phyloP scores from a whole-genome alignment of 2,888 invertebrate species.

The Apeira syringaria region DNA sequence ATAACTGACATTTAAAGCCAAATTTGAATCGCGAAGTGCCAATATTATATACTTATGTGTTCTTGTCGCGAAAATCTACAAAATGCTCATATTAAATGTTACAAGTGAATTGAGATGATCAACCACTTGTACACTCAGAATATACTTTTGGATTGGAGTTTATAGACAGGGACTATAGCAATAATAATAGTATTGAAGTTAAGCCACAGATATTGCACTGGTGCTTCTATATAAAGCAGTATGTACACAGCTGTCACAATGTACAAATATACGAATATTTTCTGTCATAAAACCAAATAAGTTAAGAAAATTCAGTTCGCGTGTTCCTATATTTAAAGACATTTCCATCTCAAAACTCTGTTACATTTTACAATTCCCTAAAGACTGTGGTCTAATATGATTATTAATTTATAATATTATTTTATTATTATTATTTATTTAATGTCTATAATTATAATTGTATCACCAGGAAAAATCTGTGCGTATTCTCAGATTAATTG shows the following conservation, averaged over 20 bases:
- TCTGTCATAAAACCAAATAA: constrained; percentile 66
- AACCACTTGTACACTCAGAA: too few relatives aligned
- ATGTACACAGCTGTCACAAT: constrained; percentile 31
- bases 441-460: constrained; percentile 67
- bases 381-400: constrained; percentile 79
- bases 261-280: constrained; percentile 43
- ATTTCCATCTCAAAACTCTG: constrained; percentile 54
- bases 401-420: constrained; percentile 76
- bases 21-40: too few relatives aligned
- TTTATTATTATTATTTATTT: constrained; percentile 65
- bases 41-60: too few relatives aligned
- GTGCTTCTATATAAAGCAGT: constrained; percentile 41
- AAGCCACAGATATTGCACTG: constrained; percentile 57
- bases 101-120: too few relatives aligned
- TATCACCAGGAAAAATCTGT: constrained; percentile 61
- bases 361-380: constrained; percentile 63
- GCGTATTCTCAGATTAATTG: constrained; percentile 68
- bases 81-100: too few relatives aligned
- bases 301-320: constrained; percentile 47
- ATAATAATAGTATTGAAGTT: constrained; percentile 35
- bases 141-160: too few relatives aligned
- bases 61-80: too few relatives aligned
- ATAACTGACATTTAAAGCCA: too few relatives aligned
- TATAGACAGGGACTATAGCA: too few relatives aligned
- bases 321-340: constrained; percentile 76